A percentile compares a stretch with the other conserved stretches of the same genome.
Conservation (phyloP, 1,140 invertebrate species). For the Venturia canescens region DNA sequence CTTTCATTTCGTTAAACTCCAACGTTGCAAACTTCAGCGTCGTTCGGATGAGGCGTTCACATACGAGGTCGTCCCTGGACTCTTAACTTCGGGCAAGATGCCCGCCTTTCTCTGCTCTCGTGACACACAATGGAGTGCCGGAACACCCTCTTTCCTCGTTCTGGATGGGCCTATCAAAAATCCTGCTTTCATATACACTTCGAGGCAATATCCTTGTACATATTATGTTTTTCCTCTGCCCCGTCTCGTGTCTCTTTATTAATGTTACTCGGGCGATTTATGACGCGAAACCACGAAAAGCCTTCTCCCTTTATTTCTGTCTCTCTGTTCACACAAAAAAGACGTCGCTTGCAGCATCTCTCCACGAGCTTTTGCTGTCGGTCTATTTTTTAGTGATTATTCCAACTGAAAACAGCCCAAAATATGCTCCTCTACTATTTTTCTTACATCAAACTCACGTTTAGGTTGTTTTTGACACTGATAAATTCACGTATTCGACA, state of each 20-base stretch:
- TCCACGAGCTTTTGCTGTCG: neutral
- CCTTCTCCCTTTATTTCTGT: neutral
- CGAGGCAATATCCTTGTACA: neutral
- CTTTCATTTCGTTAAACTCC: too few relatives aligned
- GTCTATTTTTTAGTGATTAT: neutral
- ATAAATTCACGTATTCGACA: too few relatives aligned
- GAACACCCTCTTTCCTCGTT: neutral
- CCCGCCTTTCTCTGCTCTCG: conserved; percentile 3
- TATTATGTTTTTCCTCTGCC: conserved; percentile 11
- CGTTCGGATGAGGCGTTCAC: too few relatives aligned
- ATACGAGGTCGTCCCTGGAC: conserved; percentile 55
- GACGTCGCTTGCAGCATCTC: neutral
- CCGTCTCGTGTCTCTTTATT: conserved; percentile 56
- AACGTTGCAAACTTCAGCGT: too few relatives aligned
- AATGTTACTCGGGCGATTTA: conserved; percentile 64
- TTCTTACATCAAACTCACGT: too few relatives aligned
- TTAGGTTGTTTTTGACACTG: too few relatives aligned
- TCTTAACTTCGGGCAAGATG: conserved; percentile 63
- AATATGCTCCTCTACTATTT: too few relatives aligned
- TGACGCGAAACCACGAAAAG: conserved; percentile 27
- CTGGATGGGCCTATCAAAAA: conserved; percentile 8
- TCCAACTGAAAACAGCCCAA: neutral
- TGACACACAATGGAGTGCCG: conserved; percentile 13
- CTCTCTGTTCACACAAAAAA: neutral
- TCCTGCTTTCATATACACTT: neutral